Base-by-base conservation (phyloP, 2,888 invertebrate species). In the Sepioteuthis lessoniana region DNA sequence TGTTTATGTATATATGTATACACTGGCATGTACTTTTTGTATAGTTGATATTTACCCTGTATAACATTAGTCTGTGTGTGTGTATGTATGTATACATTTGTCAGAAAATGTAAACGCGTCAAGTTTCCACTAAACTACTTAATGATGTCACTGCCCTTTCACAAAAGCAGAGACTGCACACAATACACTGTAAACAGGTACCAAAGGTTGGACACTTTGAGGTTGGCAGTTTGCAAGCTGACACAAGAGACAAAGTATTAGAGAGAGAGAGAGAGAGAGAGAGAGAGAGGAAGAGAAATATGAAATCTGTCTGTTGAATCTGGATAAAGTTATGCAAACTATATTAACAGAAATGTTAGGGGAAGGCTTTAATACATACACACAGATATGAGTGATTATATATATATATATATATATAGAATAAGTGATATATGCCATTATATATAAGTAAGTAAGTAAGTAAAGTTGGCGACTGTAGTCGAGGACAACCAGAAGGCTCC, bases 161-260 rank as follows among this genome's bases (percentile, higher is more conserved):
- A 76, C n/a, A 76, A 76, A 76, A 19, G 76, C 76, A 35, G 16
- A 76, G 76, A 35, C n/a, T 76, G 76, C 16, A 16, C 76, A 76
- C 76, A 76, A 76, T 76, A 76, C n/a, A 76, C 13, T 76, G 76
- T 76, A 76, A 76, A 76, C 76, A 76, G 76, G 76, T 76, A 76
- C 16, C 76, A 76, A 76, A 76, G 76, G 76, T 76, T 76, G 76
- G 76, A 8, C 76, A 76, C 76, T 76, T 76, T 76, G 76, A 76
- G 76, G n/a, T n/a, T 76, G n/a, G 76, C 1, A 76, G 76, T 76
- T 76, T n/a, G n/a, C n/a, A 76, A 76, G n/a, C n/a, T 16, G 7
- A n/a, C n/a, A n/a, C 16, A 35, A 13, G n/a, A n/a, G 4, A 35
- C 5, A 55, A 28, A 55, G 25, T 4, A 50, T 1, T 4, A 76